Base-by-base conservation (phyloP, 1,140 invertebrate genomes). In the Octopus sinensis region DNA sequence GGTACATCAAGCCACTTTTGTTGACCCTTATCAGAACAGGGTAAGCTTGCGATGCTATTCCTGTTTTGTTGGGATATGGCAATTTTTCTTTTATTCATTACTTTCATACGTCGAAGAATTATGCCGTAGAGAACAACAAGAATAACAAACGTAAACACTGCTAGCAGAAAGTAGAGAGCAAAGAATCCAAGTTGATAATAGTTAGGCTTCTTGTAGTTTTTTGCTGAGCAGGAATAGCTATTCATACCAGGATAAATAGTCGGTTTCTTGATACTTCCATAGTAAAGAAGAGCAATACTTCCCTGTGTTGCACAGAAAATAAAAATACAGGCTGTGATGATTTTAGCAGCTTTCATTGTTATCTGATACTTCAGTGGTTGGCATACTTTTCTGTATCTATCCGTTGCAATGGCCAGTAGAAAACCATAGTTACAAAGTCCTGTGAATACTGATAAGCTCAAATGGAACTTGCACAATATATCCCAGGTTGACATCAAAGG, bases 351-450 rank as follows among this genome's bases (percentile, higher is more conserved):
- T 5, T 4, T 73, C 68, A 73, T 73, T 7, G 68, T 10, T 13
- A 73, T 17, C 13, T 73, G 68, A 12, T 1, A 5, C 68, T 73
- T 73, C 5, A 73, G 13, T 13, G 68, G 68, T n/a, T 23, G 30
- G 13, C 68, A 73, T 13, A 73, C 5, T 73, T 73, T 73, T 73
- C 68, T 73, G 68, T 73, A 73, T 73, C 68, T 13, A 17, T 73
- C 68, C 17, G 30, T 13, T n/a, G 68, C 68, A 10, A 73, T 73
- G 68, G 68, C 68, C 9, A 13, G 5, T 6, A 73, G 68, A 17
- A 73, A 6, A n/a, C 68, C 68, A 17, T 23, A 73, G 17, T 13
- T 73, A 73, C 17, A 7, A 4, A 73, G 68, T 10, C 68, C 68
- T 6, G 68, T 73, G 13, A 73, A 73, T 6, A 73, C 68, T 5